phyloP scores from a whole-genome alignment of 2,888 invertebrate genomes.

The Andrena dorsata region DNA sequence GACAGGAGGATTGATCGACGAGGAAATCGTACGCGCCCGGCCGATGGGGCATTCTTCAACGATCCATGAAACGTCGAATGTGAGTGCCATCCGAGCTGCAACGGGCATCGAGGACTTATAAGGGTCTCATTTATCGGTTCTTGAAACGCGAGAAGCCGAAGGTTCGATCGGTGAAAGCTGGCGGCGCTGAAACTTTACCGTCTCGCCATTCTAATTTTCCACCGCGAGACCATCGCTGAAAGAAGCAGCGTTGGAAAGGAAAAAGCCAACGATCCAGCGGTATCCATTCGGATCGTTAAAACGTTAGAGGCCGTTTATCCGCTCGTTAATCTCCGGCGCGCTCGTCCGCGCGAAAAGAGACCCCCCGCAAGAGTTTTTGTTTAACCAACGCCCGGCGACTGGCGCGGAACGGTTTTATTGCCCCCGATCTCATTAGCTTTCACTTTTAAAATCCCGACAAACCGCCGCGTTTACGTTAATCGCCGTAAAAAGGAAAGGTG shows the following conservation, averaged over 20 bases:
- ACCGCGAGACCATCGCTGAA: no score
- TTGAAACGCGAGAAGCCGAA: no score
- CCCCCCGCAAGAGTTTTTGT: neutral
- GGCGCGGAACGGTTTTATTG: constrained; percentile 28
- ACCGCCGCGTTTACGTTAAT: constrained; percentile 25
- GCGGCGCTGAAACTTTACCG: no score
- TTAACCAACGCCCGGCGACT: neutral
- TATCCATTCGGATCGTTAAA: no score
- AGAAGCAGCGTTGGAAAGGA: no score
- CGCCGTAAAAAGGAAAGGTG: constrained; percentile 51
- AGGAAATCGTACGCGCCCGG: neutral
- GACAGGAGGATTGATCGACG: neutral
- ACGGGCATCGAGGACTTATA: no score
- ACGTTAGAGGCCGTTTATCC: no score
- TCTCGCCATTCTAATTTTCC: no score
- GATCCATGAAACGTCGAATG: constrained; percentile 67
- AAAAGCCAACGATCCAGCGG: no score
- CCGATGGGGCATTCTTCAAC: constrained; percentile 46
- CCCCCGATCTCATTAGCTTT: constrained; percentile 50
- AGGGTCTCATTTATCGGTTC: no score
- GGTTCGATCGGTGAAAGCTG: no score
- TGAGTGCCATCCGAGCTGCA: constrained; percentile 36
- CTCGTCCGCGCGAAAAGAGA: neutral
- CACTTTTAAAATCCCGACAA: constrained; percentile 52
- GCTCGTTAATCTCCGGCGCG: constrained; percentile 32